These are phyloP conservation scores for Apodemia zela DNA, from an alignment of 2,888 invertebrate species.

Conservation along the genomic window DNA sequence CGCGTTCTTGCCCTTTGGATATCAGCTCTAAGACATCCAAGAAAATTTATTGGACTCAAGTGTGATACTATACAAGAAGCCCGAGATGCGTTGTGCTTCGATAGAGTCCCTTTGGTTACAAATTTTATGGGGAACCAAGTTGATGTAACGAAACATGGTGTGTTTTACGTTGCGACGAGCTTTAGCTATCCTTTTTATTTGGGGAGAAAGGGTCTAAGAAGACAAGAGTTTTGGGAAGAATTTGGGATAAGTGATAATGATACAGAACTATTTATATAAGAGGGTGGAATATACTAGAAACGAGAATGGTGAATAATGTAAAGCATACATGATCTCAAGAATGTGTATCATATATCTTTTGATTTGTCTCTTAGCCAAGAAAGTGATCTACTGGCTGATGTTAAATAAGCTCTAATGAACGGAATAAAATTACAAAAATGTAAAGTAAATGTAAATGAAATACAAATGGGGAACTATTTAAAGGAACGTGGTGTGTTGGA, in stretches of 20 bases:
- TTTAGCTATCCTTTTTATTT: slow-evolving; percentile 60
- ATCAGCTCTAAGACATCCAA: slow-evolving; percentile 53
- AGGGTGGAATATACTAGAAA: no score
- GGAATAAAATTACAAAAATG: no score
- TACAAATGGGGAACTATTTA: slow-evolving; percentile 45
- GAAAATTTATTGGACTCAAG: slow-evolving; percentile 56
- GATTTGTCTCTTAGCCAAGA: no score
- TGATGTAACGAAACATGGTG: slow-evolving; percentile 49
- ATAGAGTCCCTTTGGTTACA: slow-evolving; percentile 45
- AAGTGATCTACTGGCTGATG: no score
- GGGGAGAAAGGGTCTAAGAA: slow-evolving; percentile 53
- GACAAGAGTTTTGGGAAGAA: not conserved
- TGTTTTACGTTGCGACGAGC: slow-evolving; percentile 61
- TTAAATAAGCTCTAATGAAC: no score
- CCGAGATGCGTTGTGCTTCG: slow-evolving; percentile 55
- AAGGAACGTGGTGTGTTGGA: slow-evolving; percentile 53
- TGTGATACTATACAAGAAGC: slow-evolving; percentile 63
- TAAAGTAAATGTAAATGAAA: no score
- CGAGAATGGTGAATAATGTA: no score
- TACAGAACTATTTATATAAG: not conserved
- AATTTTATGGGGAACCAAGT: slow-evolving; percentile 53
- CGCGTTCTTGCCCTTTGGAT: slow-evolving; percentile 57
- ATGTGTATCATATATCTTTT: no score
- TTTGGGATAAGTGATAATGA: not conserved
- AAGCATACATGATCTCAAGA: no score